Conservation (phyloP, 2,888 invertebrate species). For the Danaus chrysippus region DNA sequence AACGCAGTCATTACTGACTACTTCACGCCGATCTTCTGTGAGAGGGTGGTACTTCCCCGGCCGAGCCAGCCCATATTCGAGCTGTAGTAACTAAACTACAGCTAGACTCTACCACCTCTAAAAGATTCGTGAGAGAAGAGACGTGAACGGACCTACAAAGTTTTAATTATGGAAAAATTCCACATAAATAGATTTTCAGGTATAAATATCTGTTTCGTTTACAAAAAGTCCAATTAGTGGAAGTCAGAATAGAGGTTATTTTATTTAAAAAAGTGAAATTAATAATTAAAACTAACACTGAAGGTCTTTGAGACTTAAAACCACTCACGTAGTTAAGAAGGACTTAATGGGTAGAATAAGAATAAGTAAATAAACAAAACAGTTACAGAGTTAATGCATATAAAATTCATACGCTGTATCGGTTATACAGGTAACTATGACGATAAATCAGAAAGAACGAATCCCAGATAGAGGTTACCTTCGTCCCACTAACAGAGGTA, state of each 20-base stretch:
- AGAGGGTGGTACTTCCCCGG: no score
- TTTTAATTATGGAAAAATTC: background rate
- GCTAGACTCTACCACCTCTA: no score
- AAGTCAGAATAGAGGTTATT: conserved; percentile 24
- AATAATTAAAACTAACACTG: no score
- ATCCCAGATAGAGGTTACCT: conserved; percentile 23
- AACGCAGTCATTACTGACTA: no score
- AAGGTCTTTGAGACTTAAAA: no score
- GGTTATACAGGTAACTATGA: conserved; percentile 22
- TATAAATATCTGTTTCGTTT: conserved; percentile 22
- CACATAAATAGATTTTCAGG: conserved; percentile 15
- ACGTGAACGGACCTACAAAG: conserved; percentile 13
- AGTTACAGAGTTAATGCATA: conserved; percentile 28
- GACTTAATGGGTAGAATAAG: background rate
- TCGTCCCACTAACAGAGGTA: conserved; percentile 19
- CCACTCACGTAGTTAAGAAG: no score
- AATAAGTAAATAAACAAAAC: conserved; percentile 22
- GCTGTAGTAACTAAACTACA: no score
- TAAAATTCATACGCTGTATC: conserved; percentile 28
- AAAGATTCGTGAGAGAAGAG: no score
- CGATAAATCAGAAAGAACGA: conserved; percentile 21
- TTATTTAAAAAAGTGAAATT: conserved; percentile 13
- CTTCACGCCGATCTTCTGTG: no score
- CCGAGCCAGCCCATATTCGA: no score
- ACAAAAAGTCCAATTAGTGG: conserved; percentile 25